Percentiles rank a stretch among this genome's conserved stretches.
These are phyloP conservation scores for chimpanzee (Pan troglodytes) DNA, from an alignment of 2,113 vertebrate genomes.

Conservation along the genomic window NHGRI_mPanTro3-v2.1_pri NC_072412.2:83073501-83074000, in stretches of 20 bases:
- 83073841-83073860: not conserved
- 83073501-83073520: not conserved
- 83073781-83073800: not conserved
- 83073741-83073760: not conserved
- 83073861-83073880: not conserved
- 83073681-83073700: not conserved
- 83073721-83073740: not conserved
- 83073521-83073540: constrained; percentile 10
- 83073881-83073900: not conserved
- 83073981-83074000: constrained; percentile 17
- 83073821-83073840: not conserved
- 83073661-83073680: not conserved
- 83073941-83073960: not conserved
- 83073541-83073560: not conserved
- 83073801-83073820: not conserved
- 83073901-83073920: not conserved
- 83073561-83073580: not conserved
- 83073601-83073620: not conserved
- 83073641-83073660: not conserved
- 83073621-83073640: not conserved
- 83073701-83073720: not conserved
- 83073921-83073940: not conserved
- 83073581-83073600: not conserved
- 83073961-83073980: not conserved
- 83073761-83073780: not conserved